Evolutionary conservation across 1,140 invertebrate genomes (phyloP).

Genomic region (Nephila pilipes): DNA sequence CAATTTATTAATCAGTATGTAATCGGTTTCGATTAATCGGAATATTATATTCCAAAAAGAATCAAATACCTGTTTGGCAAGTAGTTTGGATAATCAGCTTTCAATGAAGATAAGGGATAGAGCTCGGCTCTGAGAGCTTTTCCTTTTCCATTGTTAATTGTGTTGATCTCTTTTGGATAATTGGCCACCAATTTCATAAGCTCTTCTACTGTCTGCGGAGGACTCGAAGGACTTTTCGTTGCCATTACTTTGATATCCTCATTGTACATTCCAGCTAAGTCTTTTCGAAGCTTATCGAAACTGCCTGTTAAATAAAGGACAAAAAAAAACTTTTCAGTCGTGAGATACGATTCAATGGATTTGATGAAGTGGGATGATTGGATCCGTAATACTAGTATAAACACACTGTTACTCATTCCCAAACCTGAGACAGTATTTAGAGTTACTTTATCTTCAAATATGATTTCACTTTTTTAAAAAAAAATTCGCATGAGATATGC

Average conservation of each 20-base stretch:
- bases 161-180: slow-evolving; percentile 68
- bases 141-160: slow-evolving; percentile 68
- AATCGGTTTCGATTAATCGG: too few relatives aligned
- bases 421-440: too few relatives aligned
- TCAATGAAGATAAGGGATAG: slow-evolving; percentile 65
- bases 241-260: slow-evolving; percentile 71
- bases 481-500: too few relatives aligned
- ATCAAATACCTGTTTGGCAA: slow-evolving; percentile 59
- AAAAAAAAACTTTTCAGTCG: neutral
- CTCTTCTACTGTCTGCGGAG: slow-evolving; percentile 72
- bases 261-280: slow-evolving; percentile 71
- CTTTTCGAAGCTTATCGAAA: slow-evolving; percentile 74
- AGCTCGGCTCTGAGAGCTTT: slow-evolving; percentile 72
- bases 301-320: slow-evolving; percentile 36
- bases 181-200: slow-evolving; percentile 73
- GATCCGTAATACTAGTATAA: too few relatives aligned
- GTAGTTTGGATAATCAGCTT: slow-evolving; percentile 67
- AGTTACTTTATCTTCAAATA: too few relatives aligned
- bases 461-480: too few relatives aligned
- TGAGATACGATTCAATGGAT: neutral
- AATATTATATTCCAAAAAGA: too few relatives aligned
- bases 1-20: too few relatives aligned
- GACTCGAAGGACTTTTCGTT: slow-evolving; percentile 55
- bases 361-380: neutral
- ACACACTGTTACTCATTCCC: too few relatives aligned